Base-by-base conservation (phyloP, 1,140 invertebrate genomes). In the Dendrolimus kikuchii region DNA sequence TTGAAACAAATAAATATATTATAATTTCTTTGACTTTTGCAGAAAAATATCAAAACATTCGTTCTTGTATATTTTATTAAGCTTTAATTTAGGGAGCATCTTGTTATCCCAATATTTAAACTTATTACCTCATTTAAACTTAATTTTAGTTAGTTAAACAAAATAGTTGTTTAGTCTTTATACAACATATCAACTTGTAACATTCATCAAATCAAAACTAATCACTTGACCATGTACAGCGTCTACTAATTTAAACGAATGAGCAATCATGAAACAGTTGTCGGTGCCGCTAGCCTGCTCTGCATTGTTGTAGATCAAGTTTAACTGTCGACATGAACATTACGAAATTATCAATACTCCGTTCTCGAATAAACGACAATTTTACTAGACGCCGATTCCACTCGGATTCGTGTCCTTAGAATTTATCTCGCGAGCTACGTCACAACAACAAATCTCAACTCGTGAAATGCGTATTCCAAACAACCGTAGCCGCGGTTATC, bases 391-490 rank as follows among this genome's bases (percentile, higher is more conserved):
- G 40, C 50, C 42, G 37, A 4, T 36, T 38, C 9, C 37, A 38
- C 40, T 50, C 7, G 39, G 10, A 50, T 41, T 45, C 7, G 42
- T 46, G 47, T 49, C 50, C 51, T 54, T 53, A 46, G 23, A 48
- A 54, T 53, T 61, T 72, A 70, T 74, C 67, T 70, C 47, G 61
- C 51, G 41, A n/a, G 53, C 52, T 57, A 75, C 77, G 81, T 84
- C 77, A 81, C 55, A 23, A 23, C 23, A 74, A 78, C 71, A 82
- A 82, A 85, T 85, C 81, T 74, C 70, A 54, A 64, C 70, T 61
- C 53, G 71, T 76, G 72, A 72, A 73, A 76, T 63, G 66, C 68
- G 68, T 76, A 71, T 67, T 69, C 70, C 70, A 80, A 80, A 78
- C 71, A 80, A 56, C 63, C 60, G 23, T 23, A 23, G 1, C 23